These are phyloP conservation scores for Motacilla tschutschensis DNA, from an alignment of 2,113 vertebrate species.

Conservation along the genomic window DNA sequence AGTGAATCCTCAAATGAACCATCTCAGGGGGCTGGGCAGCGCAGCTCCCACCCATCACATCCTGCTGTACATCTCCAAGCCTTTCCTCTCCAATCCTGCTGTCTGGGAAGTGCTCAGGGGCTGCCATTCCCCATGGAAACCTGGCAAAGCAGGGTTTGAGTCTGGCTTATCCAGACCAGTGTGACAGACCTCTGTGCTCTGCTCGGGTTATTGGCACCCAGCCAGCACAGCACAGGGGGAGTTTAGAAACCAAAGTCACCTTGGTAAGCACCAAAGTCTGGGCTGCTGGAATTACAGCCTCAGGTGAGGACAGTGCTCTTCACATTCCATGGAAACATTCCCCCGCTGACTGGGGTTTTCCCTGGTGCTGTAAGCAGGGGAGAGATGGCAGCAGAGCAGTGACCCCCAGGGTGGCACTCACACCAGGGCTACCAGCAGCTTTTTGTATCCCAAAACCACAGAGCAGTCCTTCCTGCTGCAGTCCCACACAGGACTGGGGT, in stretches of 20 bases:
- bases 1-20: not conserved
- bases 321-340: not conserved
- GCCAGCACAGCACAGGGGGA: not conserved
- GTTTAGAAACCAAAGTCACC: not conserved
- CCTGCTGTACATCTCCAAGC: not conserved
- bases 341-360: not conserved
- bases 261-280: not conserved
- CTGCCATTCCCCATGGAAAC: not conserved
- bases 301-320: not conserved
- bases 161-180: not conserved
- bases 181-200: not conserved
- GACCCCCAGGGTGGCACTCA: not conserved
- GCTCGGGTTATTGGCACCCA: not conserved
- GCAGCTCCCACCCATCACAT: not conserved
- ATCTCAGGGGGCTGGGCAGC: not conserved
- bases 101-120: not conserved
- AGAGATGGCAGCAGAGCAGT: not conserved
- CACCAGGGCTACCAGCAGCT: not conserved
- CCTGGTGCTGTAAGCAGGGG: fast-evolving
- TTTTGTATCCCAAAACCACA: not conserved
- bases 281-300: not conserved
- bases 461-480: not conserved
- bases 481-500: not conserved
- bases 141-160: not conserved
- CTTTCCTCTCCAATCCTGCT: not conserved